Conservation (phyloP, 2,113 vertebrate genomes). For the Heterocephalus glaber region DNA sequence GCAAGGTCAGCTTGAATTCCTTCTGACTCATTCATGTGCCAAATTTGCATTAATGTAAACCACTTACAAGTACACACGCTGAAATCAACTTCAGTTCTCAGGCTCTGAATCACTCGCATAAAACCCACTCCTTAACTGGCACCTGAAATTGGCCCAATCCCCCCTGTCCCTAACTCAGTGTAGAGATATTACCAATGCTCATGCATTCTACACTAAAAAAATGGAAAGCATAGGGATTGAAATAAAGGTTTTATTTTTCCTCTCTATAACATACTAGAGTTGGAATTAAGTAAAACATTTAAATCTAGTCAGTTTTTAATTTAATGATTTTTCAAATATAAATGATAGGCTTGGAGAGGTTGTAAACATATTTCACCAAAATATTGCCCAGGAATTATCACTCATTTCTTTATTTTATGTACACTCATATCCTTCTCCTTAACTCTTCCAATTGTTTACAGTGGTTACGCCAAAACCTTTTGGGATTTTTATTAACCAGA, state of each 20-base stretch:
- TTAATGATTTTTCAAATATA: neutral
- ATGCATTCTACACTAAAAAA: conserved; percentile 17
- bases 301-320: neutral
- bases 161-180: neutral
- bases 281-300: neutral
- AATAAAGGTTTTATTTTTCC: neutral
- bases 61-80: neutral
- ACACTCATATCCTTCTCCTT: neutral
- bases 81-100: conserved; percentile 14
- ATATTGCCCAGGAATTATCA: neutral
- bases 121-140: neutral
- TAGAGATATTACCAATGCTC: neutral
- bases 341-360: neutral
- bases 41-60: conserved; percentile 44
- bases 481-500: conserved; percentile 27
- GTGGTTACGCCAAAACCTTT: neutral
- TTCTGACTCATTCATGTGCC: neutral
- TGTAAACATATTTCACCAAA: conserved; percentile 16
- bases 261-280: neutral
- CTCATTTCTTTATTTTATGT: neutral
- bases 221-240: neutral
- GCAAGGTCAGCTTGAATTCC: neutral
- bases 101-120: neutral
- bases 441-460: neutral
- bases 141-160: neutral